Evolutionary conservation across 2,113 vertebrate genomes (phyloP).

Genomic region (Nothocercus nigrocapillus): DNA sequence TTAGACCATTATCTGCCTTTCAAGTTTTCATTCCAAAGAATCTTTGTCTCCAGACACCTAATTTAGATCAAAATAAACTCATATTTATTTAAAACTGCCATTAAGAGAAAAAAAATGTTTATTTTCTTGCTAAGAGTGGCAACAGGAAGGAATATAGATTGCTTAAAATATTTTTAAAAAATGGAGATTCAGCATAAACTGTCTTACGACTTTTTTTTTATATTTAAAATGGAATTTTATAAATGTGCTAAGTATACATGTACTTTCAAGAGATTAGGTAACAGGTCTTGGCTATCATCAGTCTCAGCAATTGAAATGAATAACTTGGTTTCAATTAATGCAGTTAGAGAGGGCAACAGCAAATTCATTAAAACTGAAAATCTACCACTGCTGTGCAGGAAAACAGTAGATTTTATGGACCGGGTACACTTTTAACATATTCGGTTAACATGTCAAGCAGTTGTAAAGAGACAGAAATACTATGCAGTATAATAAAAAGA

Average conservation of each 20-base stretch:
- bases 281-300: neutral
- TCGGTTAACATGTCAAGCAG: neutral
- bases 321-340: neutral
- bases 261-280: neutral
- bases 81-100: neutral
- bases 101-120: neutral
- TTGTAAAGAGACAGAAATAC: neutral
- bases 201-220: too few species aligned
- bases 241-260: neutral
- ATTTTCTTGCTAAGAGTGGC: neutral
- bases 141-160: neutral
- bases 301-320: neutral
- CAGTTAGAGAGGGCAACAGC: neutral
- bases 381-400: accelerated
- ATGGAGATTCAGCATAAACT: neutral
- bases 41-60: neutral
- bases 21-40: neutral
- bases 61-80: neutral
- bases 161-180: neutral
- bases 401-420: neutral
- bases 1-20: neutral
- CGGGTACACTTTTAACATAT: neutral
- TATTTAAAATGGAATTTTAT: neutral
- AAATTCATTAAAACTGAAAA: neutral
- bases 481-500: neutral